Evolutionary conservation across 2,888 invertebrate species (phyloP).

Genomic region (Tenthredo mesomela): DNA sequence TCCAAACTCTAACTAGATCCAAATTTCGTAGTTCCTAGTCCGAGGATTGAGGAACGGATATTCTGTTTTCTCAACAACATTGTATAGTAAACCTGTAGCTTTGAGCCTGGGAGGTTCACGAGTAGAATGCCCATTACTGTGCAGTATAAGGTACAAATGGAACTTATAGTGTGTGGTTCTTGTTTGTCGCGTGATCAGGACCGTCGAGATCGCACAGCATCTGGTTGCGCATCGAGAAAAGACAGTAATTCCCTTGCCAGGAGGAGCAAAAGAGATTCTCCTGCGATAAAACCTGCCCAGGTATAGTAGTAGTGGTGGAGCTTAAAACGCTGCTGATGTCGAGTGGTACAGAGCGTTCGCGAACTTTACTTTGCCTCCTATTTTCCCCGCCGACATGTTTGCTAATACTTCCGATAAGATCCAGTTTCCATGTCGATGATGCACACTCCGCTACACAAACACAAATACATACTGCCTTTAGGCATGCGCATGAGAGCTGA

Average conservation of each 20-base stretch:
- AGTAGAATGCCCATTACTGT: conserved; percentile 29
- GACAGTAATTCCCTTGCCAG: conserved; percentile 36
- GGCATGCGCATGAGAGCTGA: conserved; percentile 6
- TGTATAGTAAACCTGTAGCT: neutral
- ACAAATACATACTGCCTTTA: neutral
- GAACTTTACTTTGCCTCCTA: conserved; percentile 34
- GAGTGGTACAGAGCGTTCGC: conserved; percentile 29
- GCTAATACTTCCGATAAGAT: conserved; percentile 69
- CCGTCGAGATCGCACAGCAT: conserved; percentile 30
- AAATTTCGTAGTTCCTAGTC: neutral
- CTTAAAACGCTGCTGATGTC: conserved; percentile 28
- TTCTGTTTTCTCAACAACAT: neutral
- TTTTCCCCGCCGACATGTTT: conserved; percentile 63
- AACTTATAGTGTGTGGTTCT: conserved; percentile 38
- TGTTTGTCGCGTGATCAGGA: conserved; percentile 47
- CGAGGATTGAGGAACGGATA: neutral
- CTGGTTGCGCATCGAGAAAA: conserved; percentile 37
- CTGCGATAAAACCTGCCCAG: conserved; percentile 27
- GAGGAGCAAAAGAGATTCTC: conserved; percentile 23
- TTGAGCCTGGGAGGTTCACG: conserved; percentile 12
- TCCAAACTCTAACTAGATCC: neutral
- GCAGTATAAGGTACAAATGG: conserved; percentile 19
- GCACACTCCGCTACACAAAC: conserved; percentile 6
- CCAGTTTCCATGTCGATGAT: conserved; percentile 61
- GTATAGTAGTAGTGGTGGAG: conserved; percentile 14